Evolutionary conservation across 2,113 vertebrate species (phyloP).

Genomic region (Myiagra hebetior): DNA sequence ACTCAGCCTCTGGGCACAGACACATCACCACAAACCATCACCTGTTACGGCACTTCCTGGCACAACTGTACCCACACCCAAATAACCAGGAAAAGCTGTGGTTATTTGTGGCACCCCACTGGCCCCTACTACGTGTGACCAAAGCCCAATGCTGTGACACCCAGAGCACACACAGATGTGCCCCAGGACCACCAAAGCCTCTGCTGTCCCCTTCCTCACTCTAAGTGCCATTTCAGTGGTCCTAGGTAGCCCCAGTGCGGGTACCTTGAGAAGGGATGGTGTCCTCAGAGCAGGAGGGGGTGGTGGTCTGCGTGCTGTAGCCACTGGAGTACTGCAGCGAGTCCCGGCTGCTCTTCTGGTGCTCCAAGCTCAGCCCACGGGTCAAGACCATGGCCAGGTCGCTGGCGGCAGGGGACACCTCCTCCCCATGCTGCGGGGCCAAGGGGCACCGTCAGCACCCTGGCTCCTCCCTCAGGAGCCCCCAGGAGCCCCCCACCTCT

Average conservation of each 20-base stretch:
- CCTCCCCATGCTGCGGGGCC: slow-evolving; percentile 83
- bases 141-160: fast-evolving
- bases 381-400: slow-evolving; percentile 96
- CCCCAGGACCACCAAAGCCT: background rate
- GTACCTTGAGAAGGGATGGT: slow-evolving; percentile 96
- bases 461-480: background rate
- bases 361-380: slow-evolving; percentile 89
- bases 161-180: fast-evolving
- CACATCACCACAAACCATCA: fast-evolving
- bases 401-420: slow-evolving; percentile 90
- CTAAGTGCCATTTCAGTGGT: background rate
- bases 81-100: background rate
- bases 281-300: slow-evolving; percentile 95
- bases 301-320: slow-evolving; percentile 96
- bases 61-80: background rate
- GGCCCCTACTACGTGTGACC: fast-evolving
- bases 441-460: background rate
- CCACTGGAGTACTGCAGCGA: slow-evolving; percentile 94
- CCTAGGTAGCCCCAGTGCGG: fast-evolving
- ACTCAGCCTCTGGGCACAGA: background rate
- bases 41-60: fast-evolving
- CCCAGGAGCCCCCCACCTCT: background rate
- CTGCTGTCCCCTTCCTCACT: background rate
- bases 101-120: background rate
- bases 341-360: slow-evolving; percentile 95